Evolutionary conservation across 2,113 vertebrate species (phyloP).

Genomic region (Oreocharis arfaki): DNA sequence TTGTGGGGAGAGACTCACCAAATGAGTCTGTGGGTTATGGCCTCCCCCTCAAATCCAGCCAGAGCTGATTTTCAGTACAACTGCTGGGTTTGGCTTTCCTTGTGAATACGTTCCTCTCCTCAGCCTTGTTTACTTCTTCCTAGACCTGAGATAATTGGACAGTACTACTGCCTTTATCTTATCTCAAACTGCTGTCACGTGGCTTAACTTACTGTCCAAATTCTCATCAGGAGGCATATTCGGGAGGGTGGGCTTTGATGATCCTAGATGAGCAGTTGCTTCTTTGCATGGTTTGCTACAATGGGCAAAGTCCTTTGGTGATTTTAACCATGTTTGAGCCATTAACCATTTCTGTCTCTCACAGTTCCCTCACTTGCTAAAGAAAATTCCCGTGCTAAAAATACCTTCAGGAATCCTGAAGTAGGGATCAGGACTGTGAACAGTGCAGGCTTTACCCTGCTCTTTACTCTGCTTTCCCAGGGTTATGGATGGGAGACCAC

Average conservation of each 20-base stretch:
- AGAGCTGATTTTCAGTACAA: background rate
- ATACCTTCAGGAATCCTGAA: background rate
- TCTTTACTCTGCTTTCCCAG: background rate
- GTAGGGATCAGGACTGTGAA: background rate
- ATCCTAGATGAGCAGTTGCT: background rate
- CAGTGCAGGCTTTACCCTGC: background rate
- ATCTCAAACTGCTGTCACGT: rapidly evolving
- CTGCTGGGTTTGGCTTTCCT: background rate
- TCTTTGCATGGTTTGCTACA: background rate
- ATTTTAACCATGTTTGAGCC: background rate
- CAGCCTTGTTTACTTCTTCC: background rate
- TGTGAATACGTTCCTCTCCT: background rate
- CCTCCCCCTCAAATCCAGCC: background rate
- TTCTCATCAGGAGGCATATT: background rate
- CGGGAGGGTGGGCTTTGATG: background rate
- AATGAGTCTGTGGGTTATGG: background rate
- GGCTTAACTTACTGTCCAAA: background rate
- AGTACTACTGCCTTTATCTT: background rate
- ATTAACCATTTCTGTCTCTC: background rate
- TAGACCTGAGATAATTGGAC: background rate
- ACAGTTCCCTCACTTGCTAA: background rate
- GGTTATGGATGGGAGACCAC: background rate
- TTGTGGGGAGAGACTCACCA: background rate
- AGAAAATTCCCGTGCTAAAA: background rate
- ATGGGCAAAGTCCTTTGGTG: background rate